Base-by-base conservation (phyloP, 2,888 invertebrate genomes). In the Galerucella pusilla region DNA sequence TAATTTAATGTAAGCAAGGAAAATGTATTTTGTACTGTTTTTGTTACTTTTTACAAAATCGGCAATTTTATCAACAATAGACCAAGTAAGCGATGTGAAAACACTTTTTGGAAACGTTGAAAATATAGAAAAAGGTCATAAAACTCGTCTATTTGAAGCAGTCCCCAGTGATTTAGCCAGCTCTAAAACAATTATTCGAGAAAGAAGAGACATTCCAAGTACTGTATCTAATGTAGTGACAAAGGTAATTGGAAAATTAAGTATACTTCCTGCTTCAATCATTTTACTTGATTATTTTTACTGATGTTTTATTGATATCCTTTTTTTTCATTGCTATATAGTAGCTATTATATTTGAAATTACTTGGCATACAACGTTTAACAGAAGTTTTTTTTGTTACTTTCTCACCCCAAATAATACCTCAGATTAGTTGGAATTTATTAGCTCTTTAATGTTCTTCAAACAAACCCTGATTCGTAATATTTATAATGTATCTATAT, bases 211-310 rank as follows among this genome's bases (percentile, higher is more conserved):
- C n/a, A 20, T 60, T n/a, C 20, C 20, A 46, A 71, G 42, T 42
- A 20, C 35, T 25, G n/a, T 42, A 16, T 66, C 72, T 10, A 60
- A 67, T 20, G 49, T 72, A 54, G 60, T 72, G 45, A 72, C 72
- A 72, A 72, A 72, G 72, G 72, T 72, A 72, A 72, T 72, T 72
- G 72, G 25, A 54, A 54, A 72, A 72, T 66, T 72, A 59, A 66
- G 46, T 10, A 49, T 49, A 35, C 60, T 66, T 72, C 72, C 72
- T 71, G 71, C 57, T 57, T 35, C 14, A 71, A 28, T 52, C 70
- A 63, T 54, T 63, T 70, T 63, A 63, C n/a, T 57, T 61, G 25
- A 69, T 69, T 69, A 42, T 70, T 65, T 54, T 52, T 64, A 65
- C 52, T 49, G 54, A 54, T 16, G 64, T 14, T 63, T 28, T 61